Percentiles rank a stretch among this genome's conserved stretches.
Conservation (phyloP, 2,797 vertebrate species). For the Chelonia mydas region DNA sequence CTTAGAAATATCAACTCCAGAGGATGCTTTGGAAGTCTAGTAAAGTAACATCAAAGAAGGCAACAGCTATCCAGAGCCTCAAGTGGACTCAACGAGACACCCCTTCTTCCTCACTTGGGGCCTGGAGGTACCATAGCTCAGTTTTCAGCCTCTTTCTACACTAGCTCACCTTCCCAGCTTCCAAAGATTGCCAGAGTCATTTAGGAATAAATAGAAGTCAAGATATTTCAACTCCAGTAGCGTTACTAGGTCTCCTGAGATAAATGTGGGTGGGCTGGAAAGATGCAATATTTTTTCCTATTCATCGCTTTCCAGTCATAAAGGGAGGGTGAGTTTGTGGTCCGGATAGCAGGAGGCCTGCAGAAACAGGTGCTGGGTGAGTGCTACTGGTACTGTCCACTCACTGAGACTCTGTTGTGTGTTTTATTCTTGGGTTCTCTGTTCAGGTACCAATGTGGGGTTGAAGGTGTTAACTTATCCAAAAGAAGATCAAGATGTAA, state of each 20-base stretch:
- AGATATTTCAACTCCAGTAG: background rate
- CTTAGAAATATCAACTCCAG: background rate
- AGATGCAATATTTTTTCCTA: background rate
- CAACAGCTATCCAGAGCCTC: background rate
- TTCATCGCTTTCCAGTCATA: background rate
- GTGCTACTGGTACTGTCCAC: accelerated
- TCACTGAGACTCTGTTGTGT: accelerated
- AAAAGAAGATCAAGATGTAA: background rate
- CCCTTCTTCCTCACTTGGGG: too few species aligned
- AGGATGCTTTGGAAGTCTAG: background rate
- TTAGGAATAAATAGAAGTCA: background rate
- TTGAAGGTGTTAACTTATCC: background rate
- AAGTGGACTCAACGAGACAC: background rate
- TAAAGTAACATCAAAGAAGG: background rate
- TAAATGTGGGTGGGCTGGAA: background rate
- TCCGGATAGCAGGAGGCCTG: background rate
- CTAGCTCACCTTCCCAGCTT: background rate
- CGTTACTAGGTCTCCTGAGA: background rate
- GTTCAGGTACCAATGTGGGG: accelerated
- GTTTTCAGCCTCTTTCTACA: too few species aligned
- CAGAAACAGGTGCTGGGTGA: background rate
- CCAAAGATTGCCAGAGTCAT: background rate
- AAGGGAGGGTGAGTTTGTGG: background rate
- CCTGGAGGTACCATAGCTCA: too few species aligned
- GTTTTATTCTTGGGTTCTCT: background rate